phyloP scores from a whole-genome alignment of 2,797 vertebrate genomes.

The Gobionotothen gibberifrons region DNA sequence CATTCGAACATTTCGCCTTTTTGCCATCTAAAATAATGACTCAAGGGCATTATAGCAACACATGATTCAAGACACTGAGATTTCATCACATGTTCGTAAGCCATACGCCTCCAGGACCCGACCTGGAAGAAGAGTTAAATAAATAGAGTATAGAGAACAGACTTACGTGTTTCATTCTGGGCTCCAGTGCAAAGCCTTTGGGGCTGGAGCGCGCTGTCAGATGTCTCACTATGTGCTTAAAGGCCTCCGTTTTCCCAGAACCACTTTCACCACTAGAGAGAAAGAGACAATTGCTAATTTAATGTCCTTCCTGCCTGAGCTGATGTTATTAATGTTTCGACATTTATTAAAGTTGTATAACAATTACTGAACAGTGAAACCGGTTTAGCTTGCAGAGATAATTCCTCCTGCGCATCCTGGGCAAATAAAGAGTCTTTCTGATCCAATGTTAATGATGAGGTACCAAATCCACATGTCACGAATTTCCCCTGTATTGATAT shows the following conservation, averaged over 20 bases:
- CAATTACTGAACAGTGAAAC: neutral
- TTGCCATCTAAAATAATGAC: neutral
- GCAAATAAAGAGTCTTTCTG: no score
- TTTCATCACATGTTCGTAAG: slow-evolving; percentile 7
- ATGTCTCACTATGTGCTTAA: slow-evolving; percentile 93
- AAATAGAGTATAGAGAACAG: slow-evolving; percentile 9
- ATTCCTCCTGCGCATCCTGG: no score
- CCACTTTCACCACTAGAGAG: slow-evolving; percentile 92
- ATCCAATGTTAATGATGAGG: no score
- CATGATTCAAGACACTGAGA: neutral
- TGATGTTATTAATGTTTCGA: neutral
- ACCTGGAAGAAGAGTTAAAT: slow-evolving; percentile 7
- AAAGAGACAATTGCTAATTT: slow-evolving; percentile 20
- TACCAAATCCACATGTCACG: no score
- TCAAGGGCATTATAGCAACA: neutral
- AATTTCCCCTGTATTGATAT: no score
- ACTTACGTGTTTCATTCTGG: slow-evolving; percentile 93
- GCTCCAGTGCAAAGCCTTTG: slow-evolving; percentile 85
- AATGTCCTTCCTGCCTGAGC: neutral
- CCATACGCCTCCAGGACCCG: slow-evolving; percentile 7
- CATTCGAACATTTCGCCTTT: neutral
- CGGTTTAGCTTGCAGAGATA: no score
- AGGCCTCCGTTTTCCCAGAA: slow-evolving; percentile 93
- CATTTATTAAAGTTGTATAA: neutral
- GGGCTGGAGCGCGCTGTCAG: slow-evolving; percentile 86